Conservation (phyloP, 1,140 invertebrate species). For the Homarus americanus region DNA sequence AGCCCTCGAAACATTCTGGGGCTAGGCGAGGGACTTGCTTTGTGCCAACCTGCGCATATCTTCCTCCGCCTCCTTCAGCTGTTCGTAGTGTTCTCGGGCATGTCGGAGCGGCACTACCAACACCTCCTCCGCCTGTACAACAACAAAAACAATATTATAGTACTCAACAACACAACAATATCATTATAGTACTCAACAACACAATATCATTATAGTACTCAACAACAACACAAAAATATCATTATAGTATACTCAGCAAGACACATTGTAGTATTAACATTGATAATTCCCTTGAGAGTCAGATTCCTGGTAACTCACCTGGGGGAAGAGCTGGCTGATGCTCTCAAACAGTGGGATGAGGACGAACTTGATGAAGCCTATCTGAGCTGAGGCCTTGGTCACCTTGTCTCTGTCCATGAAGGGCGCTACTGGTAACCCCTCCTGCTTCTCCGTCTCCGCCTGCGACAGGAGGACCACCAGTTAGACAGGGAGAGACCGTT, state of each 20-base stretch:
- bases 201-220: background rate
- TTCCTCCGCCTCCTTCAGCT: constrained; percentile 81
- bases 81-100: constrained; percentile 83
- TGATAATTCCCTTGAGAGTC: background rate
- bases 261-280: background rate
- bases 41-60: constrained; percentile 27
- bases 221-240: background rate
- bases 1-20: background rate
- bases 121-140: constrained; percentile 79
- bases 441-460: constrained; percentile 87
- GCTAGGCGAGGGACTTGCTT: background rate
- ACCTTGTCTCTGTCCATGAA: constrained; percentile 94
- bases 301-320: constrained; percentile 82
- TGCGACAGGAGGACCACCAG: background rate
- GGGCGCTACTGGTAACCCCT: constrained; percentile 90
- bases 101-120: constrained; percentile 83
- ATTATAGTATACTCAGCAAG: background rate
- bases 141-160: background rate
- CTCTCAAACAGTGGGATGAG: constrained; percentile 88
- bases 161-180: background rate
- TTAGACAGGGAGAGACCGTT: background rate
- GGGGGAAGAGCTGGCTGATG: constrained; percentile 84
- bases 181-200: background rate
- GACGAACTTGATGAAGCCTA: constrained; percentile 91
- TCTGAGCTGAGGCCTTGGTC: constrained; percentile 90